Base-by-base conservation (phyloP, 2,888 invertebrate genomes). In the Sisyra terminalis region DNA sequence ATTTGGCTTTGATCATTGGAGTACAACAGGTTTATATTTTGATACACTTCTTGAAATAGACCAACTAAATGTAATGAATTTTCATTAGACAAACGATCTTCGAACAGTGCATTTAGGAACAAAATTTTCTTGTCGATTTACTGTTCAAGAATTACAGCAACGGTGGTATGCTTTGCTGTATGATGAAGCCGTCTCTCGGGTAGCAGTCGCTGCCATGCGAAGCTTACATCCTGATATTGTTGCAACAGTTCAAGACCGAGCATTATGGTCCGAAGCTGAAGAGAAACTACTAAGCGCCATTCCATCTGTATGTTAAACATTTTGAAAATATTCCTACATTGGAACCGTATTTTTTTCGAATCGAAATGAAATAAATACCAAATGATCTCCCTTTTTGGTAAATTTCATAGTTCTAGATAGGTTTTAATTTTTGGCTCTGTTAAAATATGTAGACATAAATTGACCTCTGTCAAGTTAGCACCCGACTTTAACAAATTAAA, bases 81-180 rank as follows among this genome's bases (percentile, higher is more conserved):
- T 24, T 3, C 7, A 5, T 7, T 24, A 75, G 67, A 84, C 84
- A 9, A 85, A 84, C 61, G 85, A 85, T 55, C 60, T 85, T 44
- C 70, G 79, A 34, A 76, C 77, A 55, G 82, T 98, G 1, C 88
- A 93, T 58, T 71, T 88, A 47, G 92, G 92, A 4, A 81, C 90
- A 1, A 94, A 92, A 57, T 98, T 98, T 65, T 90, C 96, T 0
- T 93, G 94, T 56, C 81, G 88, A 45, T 97, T 94, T 59, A 89
- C 92, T 0, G 66, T 92, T 16, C 82, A 85, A 54, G 96, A 98
- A 58, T 73, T 98, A 42, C 90, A 94, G 56, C 87, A 92, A 43
- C 75, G 97, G 40, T 98, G 97, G 97, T 93, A 90, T 61, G 86
- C 92, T 1, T 61, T 98, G 43, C 67, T 98, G 15, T 97, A 96